Evolutionary conservation across 2,797 vertebrate species (phyloP), one percentile per base, ranked within the genome.

Genomic region (Coregonus sp.): DNA sequence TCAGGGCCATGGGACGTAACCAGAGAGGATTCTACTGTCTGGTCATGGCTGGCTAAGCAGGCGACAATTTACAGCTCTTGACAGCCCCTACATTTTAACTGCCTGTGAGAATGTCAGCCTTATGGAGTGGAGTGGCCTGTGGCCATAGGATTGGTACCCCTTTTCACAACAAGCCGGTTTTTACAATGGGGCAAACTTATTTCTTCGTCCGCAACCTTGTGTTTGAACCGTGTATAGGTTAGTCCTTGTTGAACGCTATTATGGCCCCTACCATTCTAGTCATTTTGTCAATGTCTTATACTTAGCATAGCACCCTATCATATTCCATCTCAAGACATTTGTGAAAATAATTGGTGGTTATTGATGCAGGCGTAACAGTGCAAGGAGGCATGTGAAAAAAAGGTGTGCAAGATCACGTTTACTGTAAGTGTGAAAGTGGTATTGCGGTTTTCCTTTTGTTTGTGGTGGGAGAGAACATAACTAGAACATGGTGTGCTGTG

Each of bases 31-130:
- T 72, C 25, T 56, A n/a, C 25, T 14, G 16, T 54, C 5, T 54
- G 50, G 50, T 29, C 70, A 29, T 50, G 31, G 12, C 29, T 3
- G 2, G 5, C 16, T 12, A 72, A 56, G 50, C 12, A 72, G 65
- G 29, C 6, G 31, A 67, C 11, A 37, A 68, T 68, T 68, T 68
- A 68, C 66, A 33, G 68, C 68, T 70, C 18, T 35, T 25, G 67
- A 69, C 67, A 70, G 70, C 47, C 52, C 16, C 15, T n/a, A 73
- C 67, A 5, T 40, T 37, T 72, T 61, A 73, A 73, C 54, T 20
- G 72, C 35, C 35, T 4, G 4, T 3, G 63, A 20, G 16, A 37
- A 73, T 37, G 35, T 40, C 54, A 20, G 18, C 56, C 2, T 37
- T n/a, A 15, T 33, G 5, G 52, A 31, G 68, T 70, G 31, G 31